Percentiles rank a stretch among this genome's conserved stretches.
phyloP scores from a whole-genome alignment of 2,113 vertebrate species.

The Telmatochromis sp. region DNA sequence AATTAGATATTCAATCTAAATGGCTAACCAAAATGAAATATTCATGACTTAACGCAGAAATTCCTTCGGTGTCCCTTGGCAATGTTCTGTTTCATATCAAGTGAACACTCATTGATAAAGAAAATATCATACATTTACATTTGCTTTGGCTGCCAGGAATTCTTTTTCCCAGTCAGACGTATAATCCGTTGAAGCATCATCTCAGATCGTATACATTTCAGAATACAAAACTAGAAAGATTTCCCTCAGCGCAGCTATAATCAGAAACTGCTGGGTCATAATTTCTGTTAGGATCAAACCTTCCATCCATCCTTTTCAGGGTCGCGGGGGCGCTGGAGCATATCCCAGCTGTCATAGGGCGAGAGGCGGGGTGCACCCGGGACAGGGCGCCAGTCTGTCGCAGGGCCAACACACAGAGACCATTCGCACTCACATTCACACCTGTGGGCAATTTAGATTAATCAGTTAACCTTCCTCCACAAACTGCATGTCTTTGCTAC shows the following conservation, averaged over 20 bases:
- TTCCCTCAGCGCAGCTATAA: background rate
- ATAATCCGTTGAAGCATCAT: background rate
- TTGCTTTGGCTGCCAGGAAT: background rate
- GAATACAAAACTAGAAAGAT: background rate
- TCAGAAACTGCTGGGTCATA: background rate
- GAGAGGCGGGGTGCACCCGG: background rate
- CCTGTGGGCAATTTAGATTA: background rate
- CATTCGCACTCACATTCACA: background rate
- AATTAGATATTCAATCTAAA: constrained; percentile 57
- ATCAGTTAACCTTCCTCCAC: background rate
- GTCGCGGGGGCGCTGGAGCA: background rate
- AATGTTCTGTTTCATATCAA: constrained; percentile 12
- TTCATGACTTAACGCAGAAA: constrained; percentile 41
- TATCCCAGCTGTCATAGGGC: background rate
- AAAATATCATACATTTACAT: constrained; percentile 32
- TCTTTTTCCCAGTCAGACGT: background rate
- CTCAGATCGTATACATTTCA: background rate
- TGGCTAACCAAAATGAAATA: constrained; percentile 42
- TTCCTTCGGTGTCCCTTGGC: constrained; percentile 25
- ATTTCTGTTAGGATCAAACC: background rate
- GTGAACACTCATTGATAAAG: constrained; percentile 32
- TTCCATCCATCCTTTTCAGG: background rate
- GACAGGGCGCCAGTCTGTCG: background rate
- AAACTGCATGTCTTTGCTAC: background rate
- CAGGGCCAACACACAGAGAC: background rate